phyloP scores from a whole-genome alignment of 2,888 invertebrate genomes.

The Cremastinae sp. region DNA sequence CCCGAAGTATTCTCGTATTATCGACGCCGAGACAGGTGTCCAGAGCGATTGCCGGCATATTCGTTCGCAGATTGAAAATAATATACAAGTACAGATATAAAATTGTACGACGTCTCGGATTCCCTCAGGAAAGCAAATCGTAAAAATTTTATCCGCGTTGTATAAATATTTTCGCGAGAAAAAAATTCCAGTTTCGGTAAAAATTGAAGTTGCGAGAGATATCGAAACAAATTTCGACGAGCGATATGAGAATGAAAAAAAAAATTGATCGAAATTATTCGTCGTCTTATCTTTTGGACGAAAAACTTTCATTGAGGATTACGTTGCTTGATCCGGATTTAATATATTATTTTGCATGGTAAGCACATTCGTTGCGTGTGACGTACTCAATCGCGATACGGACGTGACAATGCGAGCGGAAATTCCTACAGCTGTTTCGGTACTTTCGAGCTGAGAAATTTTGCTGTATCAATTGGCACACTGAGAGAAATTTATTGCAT shows the following conservation, averaged over 20 bases:
- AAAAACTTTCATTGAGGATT: slow-evolving; percentile 43
- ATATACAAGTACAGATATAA: slow-evolving; percentile 9
- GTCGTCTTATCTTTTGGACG: neutral
- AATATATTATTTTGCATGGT: slow-evolving; percentile 45
- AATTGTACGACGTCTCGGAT: slow-evolving; percentile 26
- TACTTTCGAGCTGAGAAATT: slow-evolving; percentile 33
- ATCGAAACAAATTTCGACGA: neutral
- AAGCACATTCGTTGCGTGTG: slow-evolving; percentile 19
- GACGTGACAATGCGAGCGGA: slow-evolving; percentile 1
- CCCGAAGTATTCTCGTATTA: slow-evolving; percentile 41
- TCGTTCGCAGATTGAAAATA: slow-evolving; percentile 32
- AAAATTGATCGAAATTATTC: neutral
- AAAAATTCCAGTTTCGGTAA: neutral
- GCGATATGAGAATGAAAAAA: neutral
- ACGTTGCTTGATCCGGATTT: slow-evolving; percentile 44
- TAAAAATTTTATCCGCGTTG: neutral
- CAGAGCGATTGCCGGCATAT: slow-evolving; percentile 52
- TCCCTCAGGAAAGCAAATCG: slow-evolving; percentile 7
- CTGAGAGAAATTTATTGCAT: too few species aligned
- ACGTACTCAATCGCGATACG: slow-evolving; percentile 5
- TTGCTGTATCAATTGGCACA: too few species aligned
- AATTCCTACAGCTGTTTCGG: slow-evolving; percentile 50
- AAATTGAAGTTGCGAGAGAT: too few species aligned
- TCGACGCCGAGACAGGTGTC: slow-evolving; percentile 47
- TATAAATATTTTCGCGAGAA: neutral